Percentiles rank a stretch among this genome's conserved stretches.
Conservation (phyloP, 2,113 vertebrate species). For the Pygoscelis antarcticus region DNA sequence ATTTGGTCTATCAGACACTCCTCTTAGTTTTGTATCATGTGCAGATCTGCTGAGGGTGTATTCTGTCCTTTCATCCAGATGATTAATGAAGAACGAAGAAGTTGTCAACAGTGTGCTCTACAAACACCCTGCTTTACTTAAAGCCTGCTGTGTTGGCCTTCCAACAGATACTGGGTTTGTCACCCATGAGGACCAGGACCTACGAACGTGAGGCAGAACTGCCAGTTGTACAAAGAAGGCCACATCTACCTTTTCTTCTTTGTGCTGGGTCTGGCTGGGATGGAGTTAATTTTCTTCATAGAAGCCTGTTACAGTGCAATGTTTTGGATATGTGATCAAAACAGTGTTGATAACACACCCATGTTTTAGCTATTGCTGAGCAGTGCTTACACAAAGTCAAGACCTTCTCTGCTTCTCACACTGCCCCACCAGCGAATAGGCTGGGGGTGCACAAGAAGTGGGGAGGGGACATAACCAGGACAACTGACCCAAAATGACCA, state of each 20-base stretch:
- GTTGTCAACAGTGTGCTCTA: neutral
- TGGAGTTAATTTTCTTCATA: neutral
- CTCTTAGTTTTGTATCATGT: neutral
- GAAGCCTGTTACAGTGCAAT: neutral
- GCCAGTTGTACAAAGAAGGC: neutral
- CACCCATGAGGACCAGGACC: neutral
- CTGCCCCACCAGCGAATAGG: fast-evolving
- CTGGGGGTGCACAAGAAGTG: neutral
- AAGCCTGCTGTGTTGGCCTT: neutral
- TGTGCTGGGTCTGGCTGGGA: neutral
- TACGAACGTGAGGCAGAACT: neutral
- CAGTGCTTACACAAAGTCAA: neutral
- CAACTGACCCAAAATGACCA: neutral
- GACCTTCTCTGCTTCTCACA: neutral
- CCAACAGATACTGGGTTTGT: neutral
- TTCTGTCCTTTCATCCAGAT: neutral
- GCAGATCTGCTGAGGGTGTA: neutral
- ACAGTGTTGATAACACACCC: neutral
- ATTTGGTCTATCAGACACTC: neutral
- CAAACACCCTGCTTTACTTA: neutral
- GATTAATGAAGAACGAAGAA: neutral
- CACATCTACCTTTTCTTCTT: neutral
- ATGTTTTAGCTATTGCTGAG: neutral
- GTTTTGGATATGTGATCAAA: neutral
- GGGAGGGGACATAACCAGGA: neutral